These are phyloP conservation scores for Stichopus chloronotus DNA, from an alignment of 35 echinoderm and acorn worm genomes.

Conservation along the genomic window DNA sequence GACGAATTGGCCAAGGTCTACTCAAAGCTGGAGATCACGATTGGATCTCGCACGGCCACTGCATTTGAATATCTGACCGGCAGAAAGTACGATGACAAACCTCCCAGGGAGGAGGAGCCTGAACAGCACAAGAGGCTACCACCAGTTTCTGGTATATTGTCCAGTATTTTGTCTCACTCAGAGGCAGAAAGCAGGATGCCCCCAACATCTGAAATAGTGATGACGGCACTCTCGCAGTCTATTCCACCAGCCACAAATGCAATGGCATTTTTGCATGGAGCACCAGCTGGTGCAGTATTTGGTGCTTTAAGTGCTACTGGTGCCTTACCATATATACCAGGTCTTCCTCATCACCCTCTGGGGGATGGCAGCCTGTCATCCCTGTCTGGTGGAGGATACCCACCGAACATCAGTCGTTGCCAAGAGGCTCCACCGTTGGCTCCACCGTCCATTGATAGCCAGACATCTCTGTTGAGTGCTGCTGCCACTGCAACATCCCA, in stretches of 20 bases:
- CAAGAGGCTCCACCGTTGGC: not conserved
- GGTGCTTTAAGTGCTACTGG: slow-evolving; percentile 39
- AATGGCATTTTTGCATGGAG: slow-evolving; percentile 42
- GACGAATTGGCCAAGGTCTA: not conserved
- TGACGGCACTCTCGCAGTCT: slow-evolving; percentile 43
- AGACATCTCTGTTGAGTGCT: slow-evolving; percentile 24
- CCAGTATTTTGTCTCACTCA: not conserved
- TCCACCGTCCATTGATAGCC: slow-evolving; percentile 6
- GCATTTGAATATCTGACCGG: slow-evolving; percentile 16
- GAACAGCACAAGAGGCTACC: slow-evolving; percentile 13
- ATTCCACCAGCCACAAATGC: slow-evolving; percentile 11
- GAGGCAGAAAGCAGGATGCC: slow-evolving; percentile 23
- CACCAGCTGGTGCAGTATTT: not conserved
- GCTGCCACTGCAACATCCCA: slow-evolving; percentile 8
- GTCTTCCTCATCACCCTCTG: slow-evolving; percentile 20
- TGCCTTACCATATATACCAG: slow-evolving; percentile 43
- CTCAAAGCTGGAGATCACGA: not conserved
- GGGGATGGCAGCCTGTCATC: slow-evolving; percentile 7
- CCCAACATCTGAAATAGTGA: slow-evolving; percentile 46
- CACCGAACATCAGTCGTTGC: not conserved
- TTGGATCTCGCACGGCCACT: not conserved
- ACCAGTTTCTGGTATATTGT: slow-evolving; percentile 41
- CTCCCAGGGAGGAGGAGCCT: slow-evolving; percentile 4
- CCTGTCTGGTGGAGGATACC: slow-evolving; percentile 5
- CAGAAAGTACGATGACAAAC: slow-evolving; percentile 27